phyloP scores from a whole-genome alignment of 2,888 invertebrate genomes.

The Coleophora deauratella region DNA sequence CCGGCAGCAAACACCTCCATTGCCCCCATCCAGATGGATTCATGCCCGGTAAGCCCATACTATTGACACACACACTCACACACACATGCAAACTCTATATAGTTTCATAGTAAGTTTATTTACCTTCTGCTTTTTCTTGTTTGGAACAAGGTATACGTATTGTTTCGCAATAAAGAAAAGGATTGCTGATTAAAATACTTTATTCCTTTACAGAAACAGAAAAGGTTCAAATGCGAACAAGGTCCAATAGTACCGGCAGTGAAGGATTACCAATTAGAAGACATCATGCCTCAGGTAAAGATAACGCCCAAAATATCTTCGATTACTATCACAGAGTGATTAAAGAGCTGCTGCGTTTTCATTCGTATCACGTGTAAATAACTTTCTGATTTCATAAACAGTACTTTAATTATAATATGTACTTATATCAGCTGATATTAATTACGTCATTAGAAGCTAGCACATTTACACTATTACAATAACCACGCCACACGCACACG shows the following conservation, averaged over 20 bases:
- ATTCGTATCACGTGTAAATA: not conserved
- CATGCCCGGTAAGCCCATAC: slow-evolving; percentile 49
- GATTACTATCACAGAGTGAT: not conserved
- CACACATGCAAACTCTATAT: no score
- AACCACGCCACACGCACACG: slow-evolving; percentile 13
- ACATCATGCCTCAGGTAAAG: slow-evolving; percentile 72
- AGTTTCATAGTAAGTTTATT: no score
- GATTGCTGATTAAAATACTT: no score
- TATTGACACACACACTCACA: no score
- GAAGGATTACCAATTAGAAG: slow-evolving; percentile 73
- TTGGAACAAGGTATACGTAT: no score
- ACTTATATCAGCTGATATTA: not conserved
- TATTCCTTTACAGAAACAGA: slow-evolving; percentile 54
- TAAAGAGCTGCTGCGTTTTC: not conserved
- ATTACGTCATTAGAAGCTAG: not conserved
- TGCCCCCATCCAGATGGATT: slow-evolving; percentile 82
- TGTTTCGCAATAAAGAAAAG: no score
- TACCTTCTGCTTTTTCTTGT: no score
- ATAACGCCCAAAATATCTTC: not conserved
- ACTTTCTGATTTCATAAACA: not conserved
- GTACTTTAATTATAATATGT: not conserved
- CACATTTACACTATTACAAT: not conserved
- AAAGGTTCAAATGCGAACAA: slow-evolving; percentile 72
- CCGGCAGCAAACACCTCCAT: slow-evolving; percentile 86
- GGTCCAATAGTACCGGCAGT: slow-evolving; percentile 73